phyloP scores from a whole-genome alignment of 2,113 vertebrate genomes.

The Cyprinodon variegatus region DNA sequence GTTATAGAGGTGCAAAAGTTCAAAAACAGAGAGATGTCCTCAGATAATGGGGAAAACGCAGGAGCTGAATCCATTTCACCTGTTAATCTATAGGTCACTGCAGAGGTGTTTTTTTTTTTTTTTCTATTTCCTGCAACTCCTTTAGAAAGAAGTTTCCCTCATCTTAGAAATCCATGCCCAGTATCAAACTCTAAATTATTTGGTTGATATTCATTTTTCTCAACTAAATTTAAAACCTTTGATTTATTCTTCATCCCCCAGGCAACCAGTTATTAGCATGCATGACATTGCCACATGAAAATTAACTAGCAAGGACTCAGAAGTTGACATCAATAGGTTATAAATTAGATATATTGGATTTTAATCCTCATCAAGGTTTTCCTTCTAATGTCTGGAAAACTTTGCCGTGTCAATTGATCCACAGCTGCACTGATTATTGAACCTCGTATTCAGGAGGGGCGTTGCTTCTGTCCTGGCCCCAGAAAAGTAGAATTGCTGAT shows the following conservation, averaged over 20 bases:
- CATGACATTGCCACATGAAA: background rate
- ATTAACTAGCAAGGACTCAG: background rate
- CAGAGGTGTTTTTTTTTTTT: slow-evolving; percentile 6
- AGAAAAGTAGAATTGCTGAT: background rate
- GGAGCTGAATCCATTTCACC: slow-evolving; percentile 7
- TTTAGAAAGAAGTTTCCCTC: background rate
- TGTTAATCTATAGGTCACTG: slow-evolving; percentile 10
- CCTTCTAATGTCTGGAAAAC: background rate
- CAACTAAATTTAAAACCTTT: background rate
- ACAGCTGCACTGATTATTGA: background rate
- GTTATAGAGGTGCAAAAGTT: background rate
- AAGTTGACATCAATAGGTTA: background rate
- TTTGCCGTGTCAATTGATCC: background rate
- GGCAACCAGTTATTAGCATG: background rate
- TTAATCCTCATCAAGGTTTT: background rate
- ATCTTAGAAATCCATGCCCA: background rate
- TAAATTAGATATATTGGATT: background rate
- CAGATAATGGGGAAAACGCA: slow-evolving; percentile 8
- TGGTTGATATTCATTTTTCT: background rate
- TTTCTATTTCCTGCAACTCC: background rate
- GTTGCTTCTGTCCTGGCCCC: background rate
- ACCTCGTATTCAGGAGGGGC: background rate
- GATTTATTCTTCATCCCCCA: background rate
- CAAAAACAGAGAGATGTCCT: slow-evolving; percentile 6
- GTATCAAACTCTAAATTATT: background rate